phyloP scores from a whole-genome alignment of 2,113 vertebrate species.

The Casuarius casuarius region DNA sequence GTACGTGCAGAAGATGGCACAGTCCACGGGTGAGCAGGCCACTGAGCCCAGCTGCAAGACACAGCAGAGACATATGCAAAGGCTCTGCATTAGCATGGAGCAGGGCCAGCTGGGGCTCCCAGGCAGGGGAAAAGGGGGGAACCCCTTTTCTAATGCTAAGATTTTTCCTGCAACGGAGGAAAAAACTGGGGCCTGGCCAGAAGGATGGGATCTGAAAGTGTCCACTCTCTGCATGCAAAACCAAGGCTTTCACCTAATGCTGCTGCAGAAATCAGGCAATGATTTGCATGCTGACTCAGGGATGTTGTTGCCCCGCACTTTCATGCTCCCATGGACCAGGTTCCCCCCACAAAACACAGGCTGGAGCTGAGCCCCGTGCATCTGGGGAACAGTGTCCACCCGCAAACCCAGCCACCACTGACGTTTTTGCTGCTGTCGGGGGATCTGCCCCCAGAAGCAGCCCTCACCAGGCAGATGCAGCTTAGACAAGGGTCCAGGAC shows the following conservation, averaged over 20 bases:
- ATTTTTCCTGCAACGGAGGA: not conserved
- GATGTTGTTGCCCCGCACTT: not conserved
- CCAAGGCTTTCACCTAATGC: not conserved
- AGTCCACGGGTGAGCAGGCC: slow-evolving; percentile 82
- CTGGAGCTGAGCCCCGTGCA: not conserved
- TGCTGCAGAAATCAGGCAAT: not conserved
- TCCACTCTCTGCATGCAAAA: no score
- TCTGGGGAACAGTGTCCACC: not conserved
- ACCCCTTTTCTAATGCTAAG: no score
- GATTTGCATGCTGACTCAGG: no score
- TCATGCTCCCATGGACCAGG: not conserved
- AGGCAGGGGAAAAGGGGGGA: no score
- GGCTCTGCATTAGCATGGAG: not conserved
- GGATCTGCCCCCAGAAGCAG: not conserved
- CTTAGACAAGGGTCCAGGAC: slow-evolving; percentile 80
- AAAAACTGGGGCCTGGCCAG: not conserved
- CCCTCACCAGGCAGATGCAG: slow-evolving; percentile 84
- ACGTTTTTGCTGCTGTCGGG: not conserved
- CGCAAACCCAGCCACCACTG: not conserved
- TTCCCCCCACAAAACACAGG: not conserved
- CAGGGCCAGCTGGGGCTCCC: no score
- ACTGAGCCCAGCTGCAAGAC: slow-evolving; percentile 79
- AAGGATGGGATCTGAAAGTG: fast-evolving
- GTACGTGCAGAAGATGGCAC: slow-evolving; percentile 79
- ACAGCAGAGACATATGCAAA: not conserved